Conservation (phyloP, 1,140 invertebrate genomes). For the Drosophila auraria region DNA sequence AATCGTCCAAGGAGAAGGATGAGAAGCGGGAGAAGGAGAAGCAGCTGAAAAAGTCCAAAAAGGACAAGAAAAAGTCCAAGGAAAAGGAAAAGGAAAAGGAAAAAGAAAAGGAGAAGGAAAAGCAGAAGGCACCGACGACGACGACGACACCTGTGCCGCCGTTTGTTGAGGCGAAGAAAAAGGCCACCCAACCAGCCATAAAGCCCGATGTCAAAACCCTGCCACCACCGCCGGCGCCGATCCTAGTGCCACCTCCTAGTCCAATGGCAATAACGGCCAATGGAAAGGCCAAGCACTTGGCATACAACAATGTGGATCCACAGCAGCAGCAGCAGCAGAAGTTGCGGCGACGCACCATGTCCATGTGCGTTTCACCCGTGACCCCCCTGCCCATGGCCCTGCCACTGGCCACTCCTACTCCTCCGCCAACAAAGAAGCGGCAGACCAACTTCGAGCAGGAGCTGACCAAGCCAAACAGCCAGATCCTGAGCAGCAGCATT, state of each 20-base stretch:
- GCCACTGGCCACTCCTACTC: constrained; percentile 1
- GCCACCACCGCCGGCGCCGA: constrained; percentile 6
- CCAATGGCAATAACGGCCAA: constrained; percentile 28
- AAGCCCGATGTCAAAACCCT: constrained; percentile 18
- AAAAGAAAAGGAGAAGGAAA: constrained; percentile 70
- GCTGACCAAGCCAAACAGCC: constrained; percentile 73
- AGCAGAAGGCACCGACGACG: constrained; percentile 47
- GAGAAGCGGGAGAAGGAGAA: constrained; percentile 17
- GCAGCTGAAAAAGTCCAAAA: constrained; percentile 50
- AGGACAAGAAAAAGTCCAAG: constrained; percentile 72
- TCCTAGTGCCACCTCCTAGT: not conserved
- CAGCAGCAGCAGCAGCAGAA: constrained; percentile 42
- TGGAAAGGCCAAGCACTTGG: constrained; percentile 57
- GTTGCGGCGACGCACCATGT: constrained; percentile 66
- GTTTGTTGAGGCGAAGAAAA: constrained; percentile 48
- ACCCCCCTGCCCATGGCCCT: not conserved
- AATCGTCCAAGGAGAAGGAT: constrained; percentile 56
- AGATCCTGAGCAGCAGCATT: constrained; percentile 74
- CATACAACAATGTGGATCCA: constrained; percentile 11
- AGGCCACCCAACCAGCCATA: constrained; percentile 20
- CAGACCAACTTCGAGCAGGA: constrained; percentile 82
- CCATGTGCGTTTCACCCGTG: constrained; percentile 59
- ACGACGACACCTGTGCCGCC: not conserved
- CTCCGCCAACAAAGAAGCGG: constrained; percentile 60
- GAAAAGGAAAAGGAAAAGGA: constrained; percentile 60